Percentiles rank a stretch among this genome's conserved stretches.
phyloP scores from a whole-genome alignment of 2,113 vertebrate genomes.

The Siniperca chuatsi region DNA sequence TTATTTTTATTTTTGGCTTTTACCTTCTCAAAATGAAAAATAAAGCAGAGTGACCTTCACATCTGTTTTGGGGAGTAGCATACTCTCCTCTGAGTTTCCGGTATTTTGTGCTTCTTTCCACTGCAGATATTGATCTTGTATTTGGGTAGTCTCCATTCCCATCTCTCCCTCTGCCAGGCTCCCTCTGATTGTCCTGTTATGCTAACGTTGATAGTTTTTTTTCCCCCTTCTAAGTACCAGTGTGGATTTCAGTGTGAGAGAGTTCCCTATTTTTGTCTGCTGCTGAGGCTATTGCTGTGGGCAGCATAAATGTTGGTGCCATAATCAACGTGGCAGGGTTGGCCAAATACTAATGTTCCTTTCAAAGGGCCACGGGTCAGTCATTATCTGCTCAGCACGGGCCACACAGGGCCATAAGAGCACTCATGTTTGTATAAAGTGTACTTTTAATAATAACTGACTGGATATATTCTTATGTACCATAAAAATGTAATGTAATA shows the following conservation, averaged over 20 bases:
- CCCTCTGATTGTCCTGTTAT: conserved; percentile 54
- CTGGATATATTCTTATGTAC: neutral
- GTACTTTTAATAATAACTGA: neutral
- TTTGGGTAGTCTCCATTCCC: conserved; percentile 48
- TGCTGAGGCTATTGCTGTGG: conserved; percentile 42
- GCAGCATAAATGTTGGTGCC: conserved; percentile 50
- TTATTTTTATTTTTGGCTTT: conserved; percentile 13
- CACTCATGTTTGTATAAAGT: neutral
- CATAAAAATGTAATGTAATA: neutral
- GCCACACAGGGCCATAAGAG: conserved; percentile 1
- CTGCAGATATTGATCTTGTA: conserved; percentile 71
- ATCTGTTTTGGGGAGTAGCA: conserved; percentile 76
- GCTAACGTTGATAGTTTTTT: conserved; percentile 26
- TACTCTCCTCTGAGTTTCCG: conserved; percentile 49
- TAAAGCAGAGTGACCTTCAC: conserved; percentile 42
- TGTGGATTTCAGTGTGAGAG: conserved; percentile 59
- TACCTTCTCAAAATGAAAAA: conserved; percentile 51
- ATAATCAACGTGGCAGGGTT: conserved; percentile 58
- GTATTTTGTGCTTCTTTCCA: conserved; percentile 59
- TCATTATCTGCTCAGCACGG: conserved; percentile 61
- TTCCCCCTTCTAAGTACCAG: conserved; percentile 42
- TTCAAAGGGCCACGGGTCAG: conserved; percentile 49
- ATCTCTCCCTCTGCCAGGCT: conserved; percentile 30
- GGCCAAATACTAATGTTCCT: conserved; percentile 56
- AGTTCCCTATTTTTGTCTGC: conserved; percentile 64